Evolutionary conservation across 2,888 invertebrate species (phyloP), one percentile per base, ranked within the genome.

Genomic region (Agrochola macilenta): DNA sequence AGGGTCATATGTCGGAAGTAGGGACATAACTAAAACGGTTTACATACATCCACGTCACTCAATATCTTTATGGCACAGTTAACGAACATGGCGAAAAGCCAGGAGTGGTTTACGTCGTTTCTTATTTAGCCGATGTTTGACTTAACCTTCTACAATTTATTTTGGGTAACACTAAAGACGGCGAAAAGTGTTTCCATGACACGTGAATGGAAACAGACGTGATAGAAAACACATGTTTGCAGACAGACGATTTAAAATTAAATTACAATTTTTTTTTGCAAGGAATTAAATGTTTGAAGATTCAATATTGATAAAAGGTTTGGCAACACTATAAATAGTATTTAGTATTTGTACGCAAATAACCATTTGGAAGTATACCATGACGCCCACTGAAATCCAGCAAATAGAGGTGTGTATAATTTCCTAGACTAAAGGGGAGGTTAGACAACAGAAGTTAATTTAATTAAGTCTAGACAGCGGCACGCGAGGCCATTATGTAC

Each of bases 71-170:
- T 35, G 54, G 49, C 1, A 1, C n/a, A 35, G 5, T 63, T 63
- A 46, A 35, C 57, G 23, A 58, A 74, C 26, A 83, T 80, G 84
- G 73, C 84, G 63, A 26, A 81, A 71, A 73, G 73, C 73, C 78
- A 83, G 74, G 20, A 58, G 66, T 70, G 72, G 83, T 73, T 54
- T 52, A 46, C 52, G 26, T 64, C 57, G 35, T 30, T 49, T 35
- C 43, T 58, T 30, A 61, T 71, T 70, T 68, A 63, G 64, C 12
- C 1, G n/a, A 64, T 58, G 58, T 58, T 35, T 60, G 69, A 49
- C 46, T 52, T 61, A 60, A 60, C 54, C 49, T 78, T 66, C 23
- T 26, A 11, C 43, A 35, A 20, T 64, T 63, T 81, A 83, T 75
- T 78, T 75, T 68, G 46, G 63, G n/a, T 35, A 60, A 64, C 14